Conservation (phyloP, 1,140 invertebrate genomes). For the Himalopsyche phryganea region DNA sequence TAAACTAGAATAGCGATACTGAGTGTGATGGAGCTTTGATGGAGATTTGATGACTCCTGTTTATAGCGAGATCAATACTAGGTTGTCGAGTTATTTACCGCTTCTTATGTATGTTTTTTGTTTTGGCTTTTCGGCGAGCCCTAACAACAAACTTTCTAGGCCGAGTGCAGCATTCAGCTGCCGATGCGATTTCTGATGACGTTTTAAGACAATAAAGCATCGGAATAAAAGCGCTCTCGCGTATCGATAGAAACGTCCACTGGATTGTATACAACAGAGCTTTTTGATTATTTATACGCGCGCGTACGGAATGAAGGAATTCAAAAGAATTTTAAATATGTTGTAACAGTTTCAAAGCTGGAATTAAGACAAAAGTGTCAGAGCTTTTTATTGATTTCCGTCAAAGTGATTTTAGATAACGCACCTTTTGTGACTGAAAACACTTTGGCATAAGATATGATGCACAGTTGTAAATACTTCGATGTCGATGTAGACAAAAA, state of each 20-base stretch:
- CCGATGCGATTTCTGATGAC: constrained; percentile 14
- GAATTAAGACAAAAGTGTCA: constrained; percentile 25
- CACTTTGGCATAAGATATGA: too few relatives aligned
- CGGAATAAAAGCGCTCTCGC: constrained; percentile 1
- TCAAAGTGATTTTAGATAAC: too few relatives aligned
- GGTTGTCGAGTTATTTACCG: background rate
- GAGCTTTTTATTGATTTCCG: background rate
- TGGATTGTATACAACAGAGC: background rate
- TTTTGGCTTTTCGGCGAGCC: background rate
- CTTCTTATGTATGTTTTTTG: constrained; percentile 10
- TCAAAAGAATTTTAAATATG: constrained; percentile 24
- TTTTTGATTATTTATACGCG: constrained; percentile 17
- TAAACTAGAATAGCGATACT: too few relatives aligned
- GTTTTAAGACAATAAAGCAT: constrained; percentile 16
- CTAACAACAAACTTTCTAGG: background rate
- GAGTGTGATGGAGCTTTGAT: too few relatives aligned
- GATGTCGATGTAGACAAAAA: too few relatives aligned
- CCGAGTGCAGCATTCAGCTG: background rate
- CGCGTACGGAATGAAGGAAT: constrained; percentile 7
- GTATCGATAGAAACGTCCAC: constrained; percentile 9
- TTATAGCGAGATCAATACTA: background rate
- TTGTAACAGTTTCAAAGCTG: constrained; percentile 6
- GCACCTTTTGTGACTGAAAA: too few relatives aligned
- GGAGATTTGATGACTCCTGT: too few relatives aligned
- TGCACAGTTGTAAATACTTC: too few relatives aligned